Evolutionary conservation across 2,113 vertebrate species (phyloP), one percentile per base, ranked within the genome.

Genomic region (Tachuris rubrigastra): DNA sequence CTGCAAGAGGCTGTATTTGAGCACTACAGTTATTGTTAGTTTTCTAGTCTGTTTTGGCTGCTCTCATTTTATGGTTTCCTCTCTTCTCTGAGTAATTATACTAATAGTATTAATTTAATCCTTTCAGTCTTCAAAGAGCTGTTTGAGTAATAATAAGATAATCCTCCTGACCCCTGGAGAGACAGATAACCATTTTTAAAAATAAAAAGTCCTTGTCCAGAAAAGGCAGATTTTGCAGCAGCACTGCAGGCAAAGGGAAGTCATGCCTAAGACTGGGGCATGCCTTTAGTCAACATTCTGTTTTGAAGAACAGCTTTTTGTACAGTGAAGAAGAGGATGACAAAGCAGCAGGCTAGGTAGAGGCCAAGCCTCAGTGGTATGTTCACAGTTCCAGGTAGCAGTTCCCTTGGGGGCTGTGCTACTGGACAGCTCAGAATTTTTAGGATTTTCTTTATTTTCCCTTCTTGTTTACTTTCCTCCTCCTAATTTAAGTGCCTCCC

Each of bases 41-140:
- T 93, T 93, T 75, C 47, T 37, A 2, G 22, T 28, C 65, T 60
- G 14, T 39, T 96, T 89, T 75, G 60, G 52, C 62, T 81, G 4
- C 47, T 87, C 28, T 79, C 27, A 23, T 50, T 42, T 44, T 1
- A 0, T 2, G 1, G 7, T 39, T 91, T 85, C 52, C 68, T 68
- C 58, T 85, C 52, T 68, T n/a, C 28, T 82, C 25, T 85, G 30
- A 33, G 65, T 67, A 78, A 77, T 93, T 85, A 56, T 35, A 24
- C 7, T 63, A 67, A 65, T 52, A 85, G 66, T 65, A 75, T 72
- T 82, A 73, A 85, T 76, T 91, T 56, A 93, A 95, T 94, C 69
- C 50, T 66, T 80, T 84, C 85, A 63, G 74, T 81, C 78, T 93
- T 91, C 90, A 52, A 50, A 76, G 62, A 83, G 20, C 22, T 79